phyloP scores from a whole-genome alignment of 1,140 invertebrate genomes.

The Drosophila takahashii region DNA sequence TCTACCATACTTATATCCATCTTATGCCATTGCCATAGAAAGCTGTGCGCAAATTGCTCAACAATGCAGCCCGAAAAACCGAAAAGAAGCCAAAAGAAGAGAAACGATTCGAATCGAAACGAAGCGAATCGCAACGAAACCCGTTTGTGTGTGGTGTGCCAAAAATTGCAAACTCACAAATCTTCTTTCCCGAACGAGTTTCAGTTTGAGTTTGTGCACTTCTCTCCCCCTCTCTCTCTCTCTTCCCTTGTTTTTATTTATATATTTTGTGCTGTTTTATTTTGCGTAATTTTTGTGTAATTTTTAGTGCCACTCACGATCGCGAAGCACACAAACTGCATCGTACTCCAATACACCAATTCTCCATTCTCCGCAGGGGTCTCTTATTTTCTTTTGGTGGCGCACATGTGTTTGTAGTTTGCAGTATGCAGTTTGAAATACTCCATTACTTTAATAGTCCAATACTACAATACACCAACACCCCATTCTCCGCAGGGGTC shows the following conservation, averaged over 20 bases:
- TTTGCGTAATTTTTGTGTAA: constrained; percentile 74
- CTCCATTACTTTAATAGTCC: constrained; percentile 1
- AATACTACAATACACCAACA: background rate
- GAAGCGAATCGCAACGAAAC: constrained; percentile 24
- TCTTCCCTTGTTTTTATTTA: constrained; percentile 13
- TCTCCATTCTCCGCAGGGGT: constrained; percentile 37
- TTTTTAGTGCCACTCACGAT: constrained; percentile 60
- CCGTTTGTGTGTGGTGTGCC: constrained; percentile 74
- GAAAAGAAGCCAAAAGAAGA: background rate
- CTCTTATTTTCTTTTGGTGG: constrained; percentile 21
- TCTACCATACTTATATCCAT: constrained; percentile 1
- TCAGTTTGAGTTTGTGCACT: constrained; percentile 25
- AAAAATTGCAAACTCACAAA: constrained; percentile 78
- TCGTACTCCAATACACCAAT: background rate
- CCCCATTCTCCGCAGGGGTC: constrained; percentile 39
- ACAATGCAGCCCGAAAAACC: background rate
- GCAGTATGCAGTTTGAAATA: too few relatives aligned
- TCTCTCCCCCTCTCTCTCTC: background rate
- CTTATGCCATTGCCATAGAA: constrained; percentile 62
- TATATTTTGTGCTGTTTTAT: constrained; percentile 32
- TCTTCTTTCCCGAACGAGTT: constrained; percentile 50
- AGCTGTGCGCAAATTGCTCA: constrained; percentile 60
- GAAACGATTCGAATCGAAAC: constrained; percentile 19
- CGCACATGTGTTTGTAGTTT: constrained; percentile 67
- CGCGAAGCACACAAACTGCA: background rate